Percentiles rank a stretch among this genome's conserved stretches.
phyloP scores from a whole-genome alignment of 2,113 vertebrate genomes.

The Macquaria ambigua region DNA sequence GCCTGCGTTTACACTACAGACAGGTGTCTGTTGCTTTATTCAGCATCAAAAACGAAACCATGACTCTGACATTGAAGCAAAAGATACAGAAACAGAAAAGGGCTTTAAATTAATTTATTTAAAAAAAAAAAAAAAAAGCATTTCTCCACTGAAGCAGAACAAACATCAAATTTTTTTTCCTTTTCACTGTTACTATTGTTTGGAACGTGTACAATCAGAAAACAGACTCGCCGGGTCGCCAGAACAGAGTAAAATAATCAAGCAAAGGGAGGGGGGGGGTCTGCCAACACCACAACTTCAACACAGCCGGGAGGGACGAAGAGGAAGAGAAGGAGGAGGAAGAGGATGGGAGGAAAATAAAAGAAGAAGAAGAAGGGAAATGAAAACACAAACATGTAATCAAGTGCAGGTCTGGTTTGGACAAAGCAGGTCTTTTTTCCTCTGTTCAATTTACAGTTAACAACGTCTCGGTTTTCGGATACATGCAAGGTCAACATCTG shows the following conservation, averaged over 20 bases:
- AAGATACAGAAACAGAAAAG: neutral
- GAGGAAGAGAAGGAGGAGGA: slow-evolving; percentile 37
- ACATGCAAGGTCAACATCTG: slow-evolving; percentile 90
- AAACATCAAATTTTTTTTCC: slow-evolving; percentile 79
- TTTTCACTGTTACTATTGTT: slow-evolving; percentile 65
- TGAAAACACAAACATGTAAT: slow-evolving; percentile 69
- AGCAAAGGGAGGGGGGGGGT: slow-evolving; percentile 31
- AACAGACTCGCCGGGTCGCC: slow-evolving; percentile 69
- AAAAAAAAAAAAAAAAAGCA: slow-evolving; percentile 50
- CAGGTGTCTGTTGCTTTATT: too few relatives aligned
- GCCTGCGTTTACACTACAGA: neutral
- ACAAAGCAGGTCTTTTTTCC: slow-evolving; percentile 81
- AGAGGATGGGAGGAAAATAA: slow-evolving; percentile 16
- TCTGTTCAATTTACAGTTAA: slow-evolving; percentile 80
- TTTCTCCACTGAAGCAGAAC: slow-evolving; percentile 86
- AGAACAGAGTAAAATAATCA: slow-evolving; percentile 70
- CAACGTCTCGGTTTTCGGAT: slow-evolving; percentile 82
- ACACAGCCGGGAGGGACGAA: slow-evolving; percentile 72
- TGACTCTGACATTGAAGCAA: neutral
- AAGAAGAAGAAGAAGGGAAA: slow-evolving; percentile 67
- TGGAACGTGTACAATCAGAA: slow-evolving; percentile 82
- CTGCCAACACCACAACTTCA: slow-evolving; percentile 78
- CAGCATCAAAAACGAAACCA: neutral
- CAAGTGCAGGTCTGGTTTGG: slow-evolving; percentile 90
- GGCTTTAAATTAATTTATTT: slow-evolving; percentile 89